A percentile compares a stretch with the other conserved stretches of the same genome.
phyloP scores from a whole-genome alignment of 2,113 vertebrate species.

The Campylorhamphus procurvoides region DNA sequence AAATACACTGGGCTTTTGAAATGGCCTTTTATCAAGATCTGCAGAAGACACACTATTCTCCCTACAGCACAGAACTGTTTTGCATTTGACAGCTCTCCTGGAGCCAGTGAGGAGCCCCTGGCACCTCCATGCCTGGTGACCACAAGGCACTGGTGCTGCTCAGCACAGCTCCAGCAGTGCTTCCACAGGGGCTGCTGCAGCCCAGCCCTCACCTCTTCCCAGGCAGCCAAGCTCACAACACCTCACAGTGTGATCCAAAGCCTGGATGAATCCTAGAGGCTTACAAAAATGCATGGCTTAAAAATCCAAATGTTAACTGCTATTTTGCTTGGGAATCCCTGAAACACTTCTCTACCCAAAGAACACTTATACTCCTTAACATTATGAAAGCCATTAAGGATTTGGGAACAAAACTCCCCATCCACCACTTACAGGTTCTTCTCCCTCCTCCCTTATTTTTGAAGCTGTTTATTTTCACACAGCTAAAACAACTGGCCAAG shows the following conservation, averaged over 20 bases:
- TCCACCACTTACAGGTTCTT: background rate
- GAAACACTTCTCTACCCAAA: background rate
- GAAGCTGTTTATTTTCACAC: background rate
- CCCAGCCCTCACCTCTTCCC: background rate
- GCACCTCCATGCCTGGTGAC: background rate
- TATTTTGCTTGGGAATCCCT: background rate
- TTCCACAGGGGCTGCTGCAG: background rate
- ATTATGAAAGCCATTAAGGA: background rate
- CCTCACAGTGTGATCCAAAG: background rate
- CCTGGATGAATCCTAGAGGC: background rate
- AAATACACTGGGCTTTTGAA: background rate
- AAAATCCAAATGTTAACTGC: background rate
- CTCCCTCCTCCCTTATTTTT: background rate
- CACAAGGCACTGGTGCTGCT: fast-evolving
- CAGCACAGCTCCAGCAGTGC: background rate
- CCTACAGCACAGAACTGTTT: background rate
- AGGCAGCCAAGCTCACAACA: background rate
- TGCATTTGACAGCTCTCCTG: background rate
- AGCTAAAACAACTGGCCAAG: background rate
- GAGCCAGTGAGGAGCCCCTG: background rate
- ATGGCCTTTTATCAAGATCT: background rate
- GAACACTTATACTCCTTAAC: background rate
- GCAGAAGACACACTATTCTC: background rate
- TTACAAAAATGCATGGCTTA: background rate
- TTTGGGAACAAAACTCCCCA: background rate